Evolutionary conservation across 1,140 invertebrate genomes (phyloP), one percentile per base, ranked within the genome.

Genomic region (Lepidurus arcticus): DNA sequence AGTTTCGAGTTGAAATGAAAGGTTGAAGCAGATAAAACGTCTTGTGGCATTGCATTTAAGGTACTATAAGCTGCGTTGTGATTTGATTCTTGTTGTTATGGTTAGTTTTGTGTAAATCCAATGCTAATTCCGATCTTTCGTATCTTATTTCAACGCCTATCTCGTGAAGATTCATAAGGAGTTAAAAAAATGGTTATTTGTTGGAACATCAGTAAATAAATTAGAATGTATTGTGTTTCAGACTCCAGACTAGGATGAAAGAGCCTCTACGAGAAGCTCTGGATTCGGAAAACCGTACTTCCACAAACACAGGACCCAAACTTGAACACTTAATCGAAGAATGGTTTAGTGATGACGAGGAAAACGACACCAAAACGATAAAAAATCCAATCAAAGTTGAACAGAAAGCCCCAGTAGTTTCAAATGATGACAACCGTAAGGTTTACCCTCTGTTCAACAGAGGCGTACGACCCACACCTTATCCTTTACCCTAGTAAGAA

Each of bases 241-340:
- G 34, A 34, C 34, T 34, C 0, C 34, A 34, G 34, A 34, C 34
- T 65, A 65, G 53, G 21, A 65, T 65, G 53, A 65, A 65, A 65
- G 53, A 65, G 13, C 53, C 53, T n/a, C 53, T 65, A 7, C 53
- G 21, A 65, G 53, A 65, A 21, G 16, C 53, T 7, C 16, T 13
- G 7, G 6, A 4, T 65, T 16, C 53, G 16, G 16, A 16, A 7
- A 65, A 65, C 21, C 16, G 4, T 7, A n/a, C 53, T 7, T 7
- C 13, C 16, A 21, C 0, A 7, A 21, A 0, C 2, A 21, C 0
- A 21, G 7, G 21, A 21, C 53, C 53, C 6, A 65, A 65, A n/a
- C 80, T 82, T 0, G 78, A 74, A 73, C 43, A 6, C 21, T 1
- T 78, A 74, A 73, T 73, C 11, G 21, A 43, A 79, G 43, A 77